phyloP scores from a whole-genome alignment of 2,888 invertebrate genomes.

The Bruchidius siliquastri region DNA sequence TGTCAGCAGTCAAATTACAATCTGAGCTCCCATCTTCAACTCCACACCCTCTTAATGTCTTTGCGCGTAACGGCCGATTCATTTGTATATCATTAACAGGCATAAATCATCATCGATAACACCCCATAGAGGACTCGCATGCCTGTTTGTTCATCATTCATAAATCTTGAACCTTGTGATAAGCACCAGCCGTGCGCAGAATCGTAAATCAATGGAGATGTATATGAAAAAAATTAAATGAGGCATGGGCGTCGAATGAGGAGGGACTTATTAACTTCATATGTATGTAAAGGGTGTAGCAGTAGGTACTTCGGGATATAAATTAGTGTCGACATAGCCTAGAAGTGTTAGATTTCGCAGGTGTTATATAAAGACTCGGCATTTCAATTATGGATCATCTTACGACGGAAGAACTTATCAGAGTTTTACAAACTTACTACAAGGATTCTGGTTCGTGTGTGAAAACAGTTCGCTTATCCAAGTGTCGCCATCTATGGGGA shows the following conservation, averaged over 20 bases:
- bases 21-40: background rate
- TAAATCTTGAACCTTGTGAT: slow-evolving; percentile 2
- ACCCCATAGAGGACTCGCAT: background rate
- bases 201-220: background rate
- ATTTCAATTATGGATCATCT: too few species aligned
- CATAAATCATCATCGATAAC: background rate
- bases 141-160: slow-evolving; percentile 3
- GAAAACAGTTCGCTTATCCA: too few species aligned
- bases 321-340: too few species aligned
- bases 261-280: too few species aligned
- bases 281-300: too few species aligned
- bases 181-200: background rate
- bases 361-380: too few species aligned
- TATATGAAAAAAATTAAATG: background rate
- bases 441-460: too few species aligned
- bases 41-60: background rate
- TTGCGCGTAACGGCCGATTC: background rate
- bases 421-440: too few species aligned
- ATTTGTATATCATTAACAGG: background rate
- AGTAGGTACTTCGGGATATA: too few species aligned
- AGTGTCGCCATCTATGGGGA: too few species aligned
- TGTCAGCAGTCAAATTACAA: background rate
- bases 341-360: too few species aligned
- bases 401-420: too few species aligned
- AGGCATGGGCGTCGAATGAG: background rate